Evolutionary conservation across 2,888 invertebrate genomes (phyloP).

Genomic region (Venusia cambrica): DNA sequence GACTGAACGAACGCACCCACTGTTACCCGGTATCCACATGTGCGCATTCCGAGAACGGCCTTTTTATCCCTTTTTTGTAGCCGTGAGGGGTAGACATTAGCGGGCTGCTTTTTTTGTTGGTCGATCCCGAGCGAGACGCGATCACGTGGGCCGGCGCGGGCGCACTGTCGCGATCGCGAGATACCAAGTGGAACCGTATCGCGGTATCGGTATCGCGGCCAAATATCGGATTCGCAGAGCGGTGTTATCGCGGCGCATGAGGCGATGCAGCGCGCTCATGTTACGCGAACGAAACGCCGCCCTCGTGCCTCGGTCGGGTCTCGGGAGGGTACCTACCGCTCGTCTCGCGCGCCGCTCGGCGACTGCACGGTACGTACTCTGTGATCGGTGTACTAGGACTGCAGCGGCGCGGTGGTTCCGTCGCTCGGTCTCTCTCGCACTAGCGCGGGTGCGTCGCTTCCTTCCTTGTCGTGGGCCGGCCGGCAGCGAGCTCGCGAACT

Average conservation of each 20-base stretch:
- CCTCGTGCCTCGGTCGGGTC: slow-evolving; percentile 25
- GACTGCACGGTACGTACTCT: too few species aligned
- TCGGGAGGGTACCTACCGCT: slow-evolving; percentile 42
- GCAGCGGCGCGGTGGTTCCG: slow-evolving; percentile 68
- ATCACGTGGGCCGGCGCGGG: slow-evolving; percentile 63
- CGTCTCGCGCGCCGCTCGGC: slow-evolving; percentile 63
- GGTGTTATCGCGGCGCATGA: slow-evolving; percentile 70
- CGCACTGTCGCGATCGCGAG: slow-evolving; percentile 52
- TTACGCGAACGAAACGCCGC: too few species aligned
- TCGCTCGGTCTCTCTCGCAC: slow-evolving; percentile 40
- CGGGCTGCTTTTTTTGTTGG: slow-evolving; percentile 64
- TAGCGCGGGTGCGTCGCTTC: slow-evolving; percentile 32
- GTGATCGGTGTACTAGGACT: too few species aligned
- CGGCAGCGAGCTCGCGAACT: slow-evolving; percentile 51
- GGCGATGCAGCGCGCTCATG: slow-evolving; percentile 64
- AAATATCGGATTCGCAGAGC: slow-evolving; percentile 73
- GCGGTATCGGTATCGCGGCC: slow-evolving; percentile 64
- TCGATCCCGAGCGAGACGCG: slow-evolving; percentile 60
- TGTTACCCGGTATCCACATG: slow-evolving; percentile 68
- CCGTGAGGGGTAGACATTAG: slow-evolving; percentile 70
- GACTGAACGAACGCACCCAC: slow-evolving; percentile 58
- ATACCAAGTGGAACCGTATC: slow-evolving; percentile 62
- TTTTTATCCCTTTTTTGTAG: slow-evolving; percentile 73
- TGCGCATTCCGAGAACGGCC: slow-evolving; percentile 76
- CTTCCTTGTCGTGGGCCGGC: slow-evolving; percentile 38